Evolutionary conservation across 2,888 invertebrate species (phyloP).

Genomic region (Thereva unica): DNA sequence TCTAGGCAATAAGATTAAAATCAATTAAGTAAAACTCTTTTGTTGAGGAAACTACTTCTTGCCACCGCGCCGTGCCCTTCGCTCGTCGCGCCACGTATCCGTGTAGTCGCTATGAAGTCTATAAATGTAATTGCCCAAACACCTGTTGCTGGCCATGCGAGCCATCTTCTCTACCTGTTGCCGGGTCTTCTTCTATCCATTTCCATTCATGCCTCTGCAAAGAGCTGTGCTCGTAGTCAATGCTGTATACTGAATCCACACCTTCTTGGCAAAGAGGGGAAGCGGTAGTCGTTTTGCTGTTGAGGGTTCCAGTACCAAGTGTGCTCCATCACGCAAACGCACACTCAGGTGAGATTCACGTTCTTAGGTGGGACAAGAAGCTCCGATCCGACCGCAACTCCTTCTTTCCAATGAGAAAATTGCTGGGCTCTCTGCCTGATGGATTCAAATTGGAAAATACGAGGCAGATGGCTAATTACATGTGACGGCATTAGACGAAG

Average conservation of each 20-base stretch:
- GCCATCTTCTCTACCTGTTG: conserved; percentile 37
- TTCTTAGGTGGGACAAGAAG: conserved; percentile 32
- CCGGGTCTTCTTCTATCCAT: conserved; percentile 13
- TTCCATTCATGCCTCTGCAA: conserved; percentile 26
- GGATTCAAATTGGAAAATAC: conserved; percentile 36
- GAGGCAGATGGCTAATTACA: conserved; percentile 42
- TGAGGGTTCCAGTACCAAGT: conserved; percentile 6
- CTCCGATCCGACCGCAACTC: conserved; percentile 16
- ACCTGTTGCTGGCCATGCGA: conserved; percentile 39
- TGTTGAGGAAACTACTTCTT: conserved; percentile 26
- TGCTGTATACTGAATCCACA: conserved; percentile 8
- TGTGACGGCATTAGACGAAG: conserved; percentile 25
- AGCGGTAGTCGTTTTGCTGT: conserved; percentile 12
- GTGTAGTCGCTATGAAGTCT: conserved; percentile 35
- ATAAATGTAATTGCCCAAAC: conserved; percentile 42
- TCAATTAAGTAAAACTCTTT: conserved; percentile 36
- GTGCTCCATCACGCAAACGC: conserved; percentile 35
- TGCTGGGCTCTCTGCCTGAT: conserved; percentile 23
- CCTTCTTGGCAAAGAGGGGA: conserved; percentile 13
- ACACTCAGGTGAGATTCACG: conserved; percentile 11
- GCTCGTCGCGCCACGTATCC: neutral
- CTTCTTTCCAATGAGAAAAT: conserved; percentile 34
- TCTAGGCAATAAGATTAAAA: conserved; percentile 29
- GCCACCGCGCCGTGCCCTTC: neutral
- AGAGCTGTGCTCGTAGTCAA: neutral